phyloP scores from a whole-genome alignment of 2,888 invertebrate genomes.

The Neoscelio sp. region DNA sequence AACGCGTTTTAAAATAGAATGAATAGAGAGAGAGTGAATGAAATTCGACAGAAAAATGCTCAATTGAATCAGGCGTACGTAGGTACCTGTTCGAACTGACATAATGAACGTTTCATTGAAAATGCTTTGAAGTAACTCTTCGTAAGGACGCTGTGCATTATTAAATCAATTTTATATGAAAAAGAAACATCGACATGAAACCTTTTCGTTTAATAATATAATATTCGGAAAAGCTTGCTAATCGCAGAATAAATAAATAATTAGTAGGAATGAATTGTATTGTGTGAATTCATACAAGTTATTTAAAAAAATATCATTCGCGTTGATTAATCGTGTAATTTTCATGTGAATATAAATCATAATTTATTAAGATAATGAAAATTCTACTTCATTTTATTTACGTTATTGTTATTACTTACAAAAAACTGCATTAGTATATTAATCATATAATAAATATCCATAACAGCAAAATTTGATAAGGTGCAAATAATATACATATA shows the following conservation, averaged over 20 bases:
- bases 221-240: too few relatives aligned
- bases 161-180: too few relatives aligned
- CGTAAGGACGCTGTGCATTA: too few relatives aligned
- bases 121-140: too few relatives aligned
- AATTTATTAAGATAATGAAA: conserved; percentile 17
- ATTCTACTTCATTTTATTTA: not conserved
- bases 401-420: conserved; percentile 2
- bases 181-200: too few relatives aligned
- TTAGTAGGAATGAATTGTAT: conserved; percentile 17
- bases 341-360: conserved; percentile 22
- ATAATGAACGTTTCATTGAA: conserved; percentile 2
- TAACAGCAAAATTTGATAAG: conserved; percentile 27
- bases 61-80: not conserved
- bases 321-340: conserved; percentile 8
- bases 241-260: too few relatives aligned
- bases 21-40: conserved; percentile 18
- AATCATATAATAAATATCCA: conserved; percentile 17
- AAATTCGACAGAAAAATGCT: conserved; percentile 8
- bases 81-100: not conserved
- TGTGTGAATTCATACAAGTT: conserved; percentile 13
- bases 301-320: conserved; percentile 18
- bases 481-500: conserved; percentile 7
- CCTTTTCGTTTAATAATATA: too few relatives aligned
- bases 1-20: conserved; percentile 11
- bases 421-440: conserved; percentile 36